These are phyloP conservation scores for Propsilocerus akamusi DNA, from an alignment of 1,140 invertebrate species.

Conservation along the genomic window DNA sequence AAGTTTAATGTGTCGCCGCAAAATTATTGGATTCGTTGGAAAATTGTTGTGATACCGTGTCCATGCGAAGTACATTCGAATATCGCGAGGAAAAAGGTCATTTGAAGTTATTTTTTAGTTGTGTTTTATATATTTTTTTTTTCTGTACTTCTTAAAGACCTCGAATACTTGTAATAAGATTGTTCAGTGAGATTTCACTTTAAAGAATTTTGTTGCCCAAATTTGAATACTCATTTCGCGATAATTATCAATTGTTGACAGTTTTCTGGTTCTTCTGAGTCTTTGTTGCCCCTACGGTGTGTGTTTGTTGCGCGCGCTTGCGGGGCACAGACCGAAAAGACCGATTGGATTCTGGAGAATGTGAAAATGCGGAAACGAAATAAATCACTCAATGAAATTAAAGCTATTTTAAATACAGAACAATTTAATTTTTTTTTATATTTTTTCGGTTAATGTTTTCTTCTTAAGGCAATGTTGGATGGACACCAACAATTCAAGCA, in stretches of 20 bases:
- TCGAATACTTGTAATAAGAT: no score
- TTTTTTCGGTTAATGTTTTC: not conserved
- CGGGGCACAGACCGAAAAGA: not conserved
- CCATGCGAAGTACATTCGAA: no score
- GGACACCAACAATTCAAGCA: no score
- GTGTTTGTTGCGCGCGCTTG: not conserved
- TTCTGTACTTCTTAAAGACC: no score
- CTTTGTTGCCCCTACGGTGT: not conserved
- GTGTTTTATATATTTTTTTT: no score
- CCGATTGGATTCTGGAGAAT: not conserved
- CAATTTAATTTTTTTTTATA: not conserved
- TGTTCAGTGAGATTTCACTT: not conserved
- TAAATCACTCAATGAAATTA: not conserved
- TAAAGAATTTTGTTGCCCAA: not conserved
- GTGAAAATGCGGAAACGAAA: not conserved
- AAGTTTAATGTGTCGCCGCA: no score
- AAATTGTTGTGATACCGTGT: no score
- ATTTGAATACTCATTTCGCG: not conserved
- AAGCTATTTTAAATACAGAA: not conserved
- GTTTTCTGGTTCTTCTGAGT: no score
- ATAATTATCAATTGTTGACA: not conserved
- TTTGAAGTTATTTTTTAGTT: no score
- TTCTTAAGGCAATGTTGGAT: no score
- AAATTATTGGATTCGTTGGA: no score
- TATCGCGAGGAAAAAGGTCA: no score